A percentile compares a stretch with the other conserved stretches of the same genome.
Conservation (phyloP, 1,140 invertebrate genomes). For the Heterodera carotae region DNA sequence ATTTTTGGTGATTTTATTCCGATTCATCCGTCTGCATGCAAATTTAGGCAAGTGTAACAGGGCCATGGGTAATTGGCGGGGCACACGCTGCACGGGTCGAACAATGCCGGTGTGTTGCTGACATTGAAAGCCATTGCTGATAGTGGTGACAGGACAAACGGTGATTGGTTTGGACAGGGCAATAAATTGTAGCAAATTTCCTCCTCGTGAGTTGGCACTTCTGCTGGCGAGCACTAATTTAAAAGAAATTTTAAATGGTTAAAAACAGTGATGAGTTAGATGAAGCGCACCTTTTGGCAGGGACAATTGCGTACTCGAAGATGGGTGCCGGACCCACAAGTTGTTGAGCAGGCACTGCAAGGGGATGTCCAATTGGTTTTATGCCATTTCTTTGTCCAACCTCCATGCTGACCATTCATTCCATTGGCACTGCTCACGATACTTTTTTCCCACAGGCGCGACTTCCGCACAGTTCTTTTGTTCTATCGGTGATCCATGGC, state of each 20-base stretch:
- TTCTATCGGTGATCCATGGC: slow-evolving; percentile 16
- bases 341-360: slow-evolving; percentile 23
- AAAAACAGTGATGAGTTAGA: neutral
- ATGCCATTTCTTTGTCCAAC: neutral
- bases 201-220: slow-evolving; percentile 3
- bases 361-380: neutral
- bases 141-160: neutral
- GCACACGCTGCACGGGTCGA: slow-evolving; percentile 20
- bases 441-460: neutral
- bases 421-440: slow-evolving; percentile 5
- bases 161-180: slow-evolving; percentile 6
- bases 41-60: slow-evolving; percentile 28
- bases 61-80: slow-evolving; percentile 15
- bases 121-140: neutral
- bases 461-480: slow-evolving; percentile 12
- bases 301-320: slow-evolving; percentile 3
- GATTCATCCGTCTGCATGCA: neutral
- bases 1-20: neutral
- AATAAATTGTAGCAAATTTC: slow-evolving; percentile 25
- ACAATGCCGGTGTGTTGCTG: neutral
- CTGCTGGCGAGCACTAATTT: slow-evolving; percentile 7
- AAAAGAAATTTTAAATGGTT: neutral
- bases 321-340: slow-evolving; percentile 16
- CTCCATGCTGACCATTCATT: slow-evolving; percentile 29
- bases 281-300: neutral